Conservation (phyloP, 2,113 vertebrate species). For the Aphyosemion australe region DNA sequence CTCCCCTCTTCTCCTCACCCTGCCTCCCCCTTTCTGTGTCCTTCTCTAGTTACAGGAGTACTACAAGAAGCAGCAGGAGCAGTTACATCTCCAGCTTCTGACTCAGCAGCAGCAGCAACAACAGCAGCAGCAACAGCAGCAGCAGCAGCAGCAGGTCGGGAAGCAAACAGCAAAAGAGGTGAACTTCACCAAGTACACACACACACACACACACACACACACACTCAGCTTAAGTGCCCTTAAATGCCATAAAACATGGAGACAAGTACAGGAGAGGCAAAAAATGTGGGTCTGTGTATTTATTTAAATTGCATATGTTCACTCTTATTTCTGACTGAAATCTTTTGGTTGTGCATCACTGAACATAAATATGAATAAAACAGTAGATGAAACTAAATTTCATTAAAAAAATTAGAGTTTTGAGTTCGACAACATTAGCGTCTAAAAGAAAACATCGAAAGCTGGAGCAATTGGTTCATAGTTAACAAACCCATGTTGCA, state of each 20-base stretch:
- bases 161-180: conserved; percentile 95
- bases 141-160: conserved; percentile 79
- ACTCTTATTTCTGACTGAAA: too few relatives aligned
- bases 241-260: conserved; percentile 49
- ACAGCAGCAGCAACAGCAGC: conserved; percentile 82
- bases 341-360: too few relatives aligned
- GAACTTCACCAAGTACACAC: conserved; percentile 63
- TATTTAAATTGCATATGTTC: too few relatives aligned
- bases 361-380: too few relatives aligned
- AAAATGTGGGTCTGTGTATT: too few relatives aligned
- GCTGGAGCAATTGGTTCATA: too few relatives aligned
- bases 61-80: conserved; percentile 99
- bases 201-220: conserved; percentile 39
- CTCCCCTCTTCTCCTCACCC: not conserved
- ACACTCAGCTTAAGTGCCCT: conserved; percentile 28
- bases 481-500: too few relatives aligned
- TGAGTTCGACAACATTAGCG: too few relatives aligned
- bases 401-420: too few relatives aligned
- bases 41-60: conserved; percentile 93
- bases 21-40: conserved; percentile 16
- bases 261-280: not conserved
- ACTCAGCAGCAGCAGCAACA: conserved; percentile 91
- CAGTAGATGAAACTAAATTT: too few relatives aligned
- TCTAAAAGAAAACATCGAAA: too few relatives aligned
- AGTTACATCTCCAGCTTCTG: conserved; percentile 96